Evolutionary conservation across 2,797 vertebrate genomes (phyloP), one percentile per base, ranked within the genome.

Genomic region (Chaetodon trifasciatus): DNA sequence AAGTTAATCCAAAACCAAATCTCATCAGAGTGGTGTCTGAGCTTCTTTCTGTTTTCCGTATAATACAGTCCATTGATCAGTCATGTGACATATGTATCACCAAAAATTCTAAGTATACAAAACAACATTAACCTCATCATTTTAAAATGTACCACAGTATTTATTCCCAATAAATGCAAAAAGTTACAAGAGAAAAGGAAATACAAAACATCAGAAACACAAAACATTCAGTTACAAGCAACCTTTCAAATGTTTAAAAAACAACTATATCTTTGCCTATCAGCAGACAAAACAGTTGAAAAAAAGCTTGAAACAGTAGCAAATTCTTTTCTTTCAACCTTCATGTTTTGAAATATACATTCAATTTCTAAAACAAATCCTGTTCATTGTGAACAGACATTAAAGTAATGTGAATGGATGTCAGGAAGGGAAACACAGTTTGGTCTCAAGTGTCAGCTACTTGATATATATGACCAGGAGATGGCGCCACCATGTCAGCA

Each of bases 401-500:
- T 9, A 73, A 72, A 57, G 24, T 44, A 50, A 23, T 15, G 11
- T 19, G 12, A 12, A 15, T 2, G 2, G 2, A 6, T 19, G n/a
- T 6, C 19, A 16, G 55, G 2, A 0, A 23, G 2, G 28, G 3
- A 19, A 5, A 21, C 21, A 32, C 8, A 39, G 0, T 19, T 16
- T 66, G 13, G 3, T 55, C 8, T 44, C 42, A 44, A 44, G 42
- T 44, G 8, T 62, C 1, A 49, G 19, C 1, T 88, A 88, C 47
- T 76, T 67, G 2, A 39, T 21, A 5, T 2, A 61, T 24, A 15
- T 61, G 17, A 76, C 94, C 97, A 97, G 91, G 47, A 97, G 96
- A 95, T 96, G 97, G 96, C 83, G 85, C 81, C 85, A 86, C 74
- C 74, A 76, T 64, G 55, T 70, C 72, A 39, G 35, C 2, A 70